Evolutionary conservation across 2,113 vertebrate species (phyloP).

Genomic region (Neoarius graeffei): DNA sequence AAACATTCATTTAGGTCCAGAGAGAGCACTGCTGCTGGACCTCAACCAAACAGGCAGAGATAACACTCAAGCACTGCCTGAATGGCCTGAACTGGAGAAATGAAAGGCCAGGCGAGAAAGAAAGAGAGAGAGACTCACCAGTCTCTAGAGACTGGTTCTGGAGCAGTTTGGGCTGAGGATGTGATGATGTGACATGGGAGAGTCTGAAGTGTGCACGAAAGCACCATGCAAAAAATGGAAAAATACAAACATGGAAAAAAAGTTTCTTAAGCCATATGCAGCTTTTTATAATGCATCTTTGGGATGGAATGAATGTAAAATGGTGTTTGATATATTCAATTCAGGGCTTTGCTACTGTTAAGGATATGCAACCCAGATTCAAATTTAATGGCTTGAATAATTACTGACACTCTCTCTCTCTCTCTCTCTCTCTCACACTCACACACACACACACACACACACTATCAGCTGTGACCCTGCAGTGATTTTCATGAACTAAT

Average conservation of each 20-base stretch:
- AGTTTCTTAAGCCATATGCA: background rate
- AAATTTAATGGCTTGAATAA: conserved; percentile 9
- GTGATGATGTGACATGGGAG: background rate
- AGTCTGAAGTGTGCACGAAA: background rate
- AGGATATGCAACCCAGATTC: background rate
- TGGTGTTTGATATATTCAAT: background rate
- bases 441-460: conserved; percentile 25
- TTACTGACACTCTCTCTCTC: conserved; percentile 11
- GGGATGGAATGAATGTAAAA: background rate
- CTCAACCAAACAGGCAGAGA: conserved; percentile 23
- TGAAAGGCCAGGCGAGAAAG: background rate
- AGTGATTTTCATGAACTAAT: conserved; percentile 77
- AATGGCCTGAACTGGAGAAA: conserved; percentile 8
- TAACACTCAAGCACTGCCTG: conserved; percentile 10
- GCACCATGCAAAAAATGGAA: background rate
- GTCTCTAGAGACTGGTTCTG: background rate
- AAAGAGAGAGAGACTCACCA: conserved; percentile 8
- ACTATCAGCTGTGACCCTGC: conserved; percentile 53
- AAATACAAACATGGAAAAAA: background rate
- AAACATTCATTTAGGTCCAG: conserved; percentile 38
- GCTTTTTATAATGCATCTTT: background rate
- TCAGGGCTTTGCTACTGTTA: background rate
- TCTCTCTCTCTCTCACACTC: conserved; percentile 1
- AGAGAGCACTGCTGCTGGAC: conserved; percentile 37
- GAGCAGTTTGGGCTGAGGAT: background rate